phyloP scores from a whole-genome alignment of 2,888 invertebrate species.

The Lycophotia porphyrea region DNA sequence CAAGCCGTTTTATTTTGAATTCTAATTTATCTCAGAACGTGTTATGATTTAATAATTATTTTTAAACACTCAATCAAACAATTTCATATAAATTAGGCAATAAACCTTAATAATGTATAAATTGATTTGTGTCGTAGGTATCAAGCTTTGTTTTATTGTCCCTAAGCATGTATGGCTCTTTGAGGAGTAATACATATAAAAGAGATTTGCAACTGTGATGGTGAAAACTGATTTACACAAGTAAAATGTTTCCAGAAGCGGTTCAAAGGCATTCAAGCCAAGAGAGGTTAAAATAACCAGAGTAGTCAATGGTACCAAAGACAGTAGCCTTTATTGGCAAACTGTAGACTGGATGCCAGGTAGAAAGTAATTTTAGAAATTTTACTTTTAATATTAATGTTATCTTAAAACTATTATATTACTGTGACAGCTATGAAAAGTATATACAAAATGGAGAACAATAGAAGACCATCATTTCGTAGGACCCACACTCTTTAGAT shows the following conservation, averaged over 20 bases:
- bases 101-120: slow-evolving; percentile 34
- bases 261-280: neutral
- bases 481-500: slow-evolving; percentile 31
- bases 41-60: slow-evolving; percentile 21
- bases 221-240: slow-evolving; percentile 11
- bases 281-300: neutral
- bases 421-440: slow-evolving; percentile 26
- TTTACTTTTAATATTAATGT: slow-evolving; percentile 4
- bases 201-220: neutral
- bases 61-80: slow-evolving; percentile 13
- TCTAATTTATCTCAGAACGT: slow-evolving; percentile 31
- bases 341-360: slow-evolving; percentile 2
- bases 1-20: slow-evolving; percentile 10
- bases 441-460: slow-evolving; percentile 9
- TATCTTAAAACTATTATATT: slow-evolving; percentile 24
- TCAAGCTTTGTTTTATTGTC: slow-evolving; percentile 4
- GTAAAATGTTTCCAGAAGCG: slow-evolving; percentile 1
- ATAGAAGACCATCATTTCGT: slow-evolving; percentile 8
- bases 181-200: neutral
- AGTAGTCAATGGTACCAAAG: neutral
- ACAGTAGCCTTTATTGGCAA: neutral
- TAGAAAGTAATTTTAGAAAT: neutral
- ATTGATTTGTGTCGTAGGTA: slow-evolving; percentile 26
- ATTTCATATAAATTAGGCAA: slow-evolving; percentile 31
- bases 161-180: slow-evolving; percentile 1